A percentile compares a stretch with the other conserved stretches of the same genome.
Conservation (phyloP, 2,888 invertebrate species). For the Acleris emargana region DNA sequence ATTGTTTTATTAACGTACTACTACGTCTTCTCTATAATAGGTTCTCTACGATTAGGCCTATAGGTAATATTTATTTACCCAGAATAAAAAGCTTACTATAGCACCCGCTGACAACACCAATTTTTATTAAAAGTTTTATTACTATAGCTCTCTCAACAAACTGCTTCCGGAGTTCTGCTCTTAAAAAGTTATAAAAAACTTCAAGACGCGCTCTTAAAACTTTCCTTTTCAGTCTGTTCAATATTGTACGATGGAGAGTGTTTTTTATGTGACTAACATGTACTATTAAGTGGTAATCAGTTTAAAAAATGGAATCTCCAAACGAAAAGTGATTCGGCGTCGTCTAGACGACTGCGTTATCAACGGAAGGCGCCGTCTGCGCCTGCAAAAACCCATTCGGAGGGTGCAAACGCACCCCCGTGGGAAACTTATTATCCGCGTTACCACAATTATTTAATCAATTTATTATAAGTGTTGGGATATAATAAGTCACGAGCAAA, state of each 20-base stretch:
- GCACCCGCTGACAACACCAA: conserved; percentile 33
- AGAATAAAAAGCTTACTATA: conserved; percentile 26
- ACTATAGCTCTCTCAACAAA: conserved; percentile 56
- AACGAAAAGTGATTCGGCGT: conserved; percentile 34
- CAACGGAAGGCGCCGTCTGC: conserved; percentile 39
- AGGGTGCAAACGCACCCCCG: conserved; percentile 24
- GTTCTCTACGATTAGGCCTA: too few relatives aligned
- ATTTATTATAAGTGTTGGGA: conserved; percentile 6
- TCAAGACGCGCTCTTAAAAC: conserved; percentile 36
- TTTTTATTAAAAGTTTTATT: conserved; percentile 43
- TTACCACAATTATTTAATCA: conserved; percentile 1
- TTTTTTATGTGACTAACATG: not conserved
- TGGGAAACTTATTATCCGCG: conserved; percentile 4
- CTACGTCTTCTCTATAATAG: too few relatives aligned
- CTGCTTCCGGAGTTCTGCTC: conserved; percentile 53
- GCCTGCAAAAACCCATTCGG: conserved; percentile 36
- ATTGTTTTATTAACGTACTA: too few relatives aligned
- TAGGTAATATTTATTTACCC: not conserved
- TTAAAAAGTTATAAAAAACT: conserved; percentile 49
- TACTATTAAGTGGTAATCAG: conserved; percentile 9
- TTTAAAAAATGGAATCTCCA: conserved; percentile 23
- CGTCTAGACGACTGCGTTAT: conserved; percentile 40
- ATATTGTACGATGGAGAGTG: conserved; percentile 5
- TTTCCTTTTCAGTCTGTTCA: conserved; percentile 31
- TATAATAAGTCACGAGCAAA: not conserved